Evolutionary conservation across 2,113 vertebrate species (phyloP).

Genomic region (Pollimyrus isidori): DNA sequence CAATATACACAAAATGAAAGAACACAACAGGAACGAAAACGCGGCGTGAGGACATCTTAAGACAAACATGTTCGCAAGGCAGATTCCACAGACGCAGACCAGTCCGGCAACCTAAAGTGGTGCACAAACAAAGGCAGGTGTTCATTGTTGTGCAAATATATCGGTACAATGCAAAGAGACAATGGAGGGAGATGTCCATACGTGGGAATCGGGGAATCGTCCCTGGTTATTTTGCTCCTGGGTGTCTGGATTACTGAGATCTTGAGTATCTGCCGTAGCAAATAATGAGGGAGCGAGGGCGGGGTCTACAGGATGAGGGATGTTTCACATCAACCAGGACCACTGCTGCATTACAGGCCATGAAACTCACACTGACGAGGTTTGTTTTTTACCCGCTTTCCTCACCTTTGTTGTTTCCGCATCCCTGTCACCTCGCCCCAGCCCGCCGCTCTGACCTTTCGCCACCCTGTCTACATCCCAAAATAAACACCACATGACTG

Average conservation of each 20-base stretch:
- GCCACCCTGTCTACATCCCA: not conserved
- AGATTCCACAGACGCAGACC: not conserved
- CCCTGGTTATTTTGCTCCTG: not conserved
- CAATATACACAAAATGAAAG: not conserved
- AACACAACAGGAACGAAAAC: not conserved
- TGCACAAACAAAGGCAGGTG: not conserved
- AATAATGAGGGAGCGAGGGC: not conserved
- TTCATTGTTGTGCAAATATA: not conserved
- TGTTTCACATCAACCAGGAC: not conserved
- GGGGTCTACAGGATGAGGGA: not conserved
- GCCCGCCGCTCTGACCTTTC: not conserved
- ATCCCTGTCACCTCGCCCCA: not conserved
- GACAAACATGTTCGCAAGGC: not conserved
- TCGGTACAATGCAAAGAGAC: not conserved
- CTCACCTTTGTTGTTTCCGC: not conserved
- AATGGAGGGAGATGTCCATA: not conserved
- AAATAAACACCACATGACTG: not conserved
- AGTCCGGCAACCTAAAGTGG: not conserved
- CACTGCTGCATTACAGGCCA: not conserved
- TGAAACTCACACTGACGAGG: not conserved
- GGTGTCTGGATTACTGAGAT: not conserved
- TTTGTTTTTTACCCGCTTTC: not conserved
- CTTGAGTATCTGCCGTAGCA: not conserved
- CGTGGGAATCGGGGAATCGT: not conserved
- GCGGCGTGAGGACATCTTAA: not conserved